phyloP scores from a whole-genome alignment of 2,113 vertebrate genomes.

The Rhizomys pruinosus region DNA sequence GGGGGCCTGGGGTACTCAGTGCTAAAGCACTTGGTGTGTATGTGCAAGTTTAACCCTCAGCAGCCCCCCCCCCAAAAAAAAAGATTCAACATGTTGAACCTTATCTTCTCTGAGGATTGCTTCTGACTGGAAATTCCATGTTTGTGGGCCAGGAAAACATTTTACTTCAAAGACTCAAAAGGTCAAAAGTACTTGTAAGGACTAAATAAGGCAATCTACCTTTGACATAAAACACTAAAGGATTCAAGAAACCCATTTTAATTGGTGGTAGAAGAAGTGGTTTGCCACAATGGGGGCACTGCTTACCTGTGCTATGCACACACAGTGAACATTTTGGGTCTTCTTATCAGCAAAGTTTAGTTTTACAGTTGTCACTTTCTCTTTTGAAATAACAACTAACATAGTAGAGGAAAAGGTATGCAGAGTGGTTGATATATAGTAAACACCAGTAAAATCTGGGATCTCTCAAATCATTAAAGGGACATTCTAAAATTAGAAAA shows the following conservation, averaged over 20 bases:
- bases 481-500: background rate
- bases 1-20: background rate
- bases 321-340: constrained; percentile 30
- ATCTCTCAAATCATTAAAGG: constrained; percentile 3
- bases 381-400: constrained; percentile 37
- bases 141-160: background rate
- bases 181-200: background rate
- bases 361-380: background rate
- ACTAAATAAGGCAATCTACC: background rate
- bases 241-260: background rate
- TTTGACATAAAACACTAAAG: constrained; percentile 10
- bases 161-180: background rate
- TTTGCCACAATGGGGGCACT: background rate
- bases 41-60: background rate
- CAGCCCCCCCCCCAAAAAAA: background rate
- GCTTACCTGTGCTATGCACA: background rate
- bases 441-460: background rate
- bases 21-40: fast-evolving
- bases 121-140: constrained; percentile 38
- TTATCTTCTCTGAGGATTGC: background rate
- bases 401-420: background rate
- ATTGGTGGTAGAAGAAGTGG: background rate
- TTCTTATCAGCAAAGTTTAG: background rate
- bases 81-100: background rate
- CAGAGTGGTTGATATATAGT: constrained; percentile 16